phyloP scores from a whole-genome alignment of 2,888 invertebrate genomes.

The Callimorpha dominula region DNA sequence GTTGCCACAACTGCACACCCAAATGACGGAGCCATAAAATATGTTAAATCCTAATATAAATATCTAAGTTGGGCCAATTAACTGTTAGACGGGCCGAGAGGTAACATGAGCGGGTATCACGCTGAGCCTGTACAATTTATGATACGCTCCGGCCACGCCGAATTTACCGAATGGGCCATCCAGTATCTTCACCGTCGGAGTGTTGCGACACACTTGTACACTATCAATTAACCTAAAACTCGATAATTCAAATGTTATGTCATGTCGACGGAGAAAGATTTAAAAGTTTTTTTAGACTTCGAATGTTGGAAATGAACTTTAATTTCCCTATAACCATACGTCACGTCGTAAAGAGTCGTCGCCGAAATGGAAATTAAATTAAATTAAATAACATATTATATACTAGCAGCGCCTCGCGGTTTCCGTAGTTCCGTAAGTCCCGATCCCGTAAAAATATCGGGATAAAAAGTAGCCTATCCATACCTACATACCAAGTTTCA shows the following conservation, averaged over 20 bases:
- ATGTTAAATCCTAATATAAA: conserved; percentile 65
- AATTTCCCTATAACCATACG: not conserved
- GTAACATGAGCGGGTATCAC: conserved; percentile 74
- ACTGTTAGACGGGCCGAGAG: conserved; percentile 54
- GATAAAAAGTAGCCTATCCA: too few species aligned
- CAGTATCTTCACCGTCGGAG: not conserved
- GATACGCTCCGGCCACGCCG: conserved; percentile 60
- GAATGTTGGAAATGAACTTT: conserved; percentile 1
- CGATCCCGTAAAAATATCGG: too few species aligned
- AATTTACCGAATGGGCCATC: conserved; percentile 57
- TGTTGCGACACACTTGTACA: conserved; percentile 43
- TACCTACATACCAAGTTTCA: too few species aligned
- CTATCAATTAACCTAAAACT: conserved; percentile 53
- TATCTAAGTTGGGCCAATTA: conserved; percentile 71
- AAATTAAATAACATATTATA: too few species aligned
- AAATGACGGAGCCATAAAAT: conserved; percentile 38
- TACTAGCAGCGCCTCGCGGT: too few species aligned
- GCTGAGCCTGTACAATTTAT: conserved; percentile 73
- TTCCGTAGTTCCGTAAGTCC: too few species aligned
- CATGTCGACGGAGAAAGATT: conserved; percentile 22
- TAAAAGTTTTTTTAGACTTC: conserved; percentile 6
- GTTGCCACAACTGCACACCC: conserved; percentile 23
- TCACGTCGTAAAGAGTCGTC: too few species aligned
- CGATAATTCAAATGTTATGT: conserved; percentile 54
- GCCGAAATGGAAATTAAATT: not conserved